phyloP scores from a whole-genome alignment of 2,888 invertebrate genomes.

The Apomyelois bistriatella region DNA sequence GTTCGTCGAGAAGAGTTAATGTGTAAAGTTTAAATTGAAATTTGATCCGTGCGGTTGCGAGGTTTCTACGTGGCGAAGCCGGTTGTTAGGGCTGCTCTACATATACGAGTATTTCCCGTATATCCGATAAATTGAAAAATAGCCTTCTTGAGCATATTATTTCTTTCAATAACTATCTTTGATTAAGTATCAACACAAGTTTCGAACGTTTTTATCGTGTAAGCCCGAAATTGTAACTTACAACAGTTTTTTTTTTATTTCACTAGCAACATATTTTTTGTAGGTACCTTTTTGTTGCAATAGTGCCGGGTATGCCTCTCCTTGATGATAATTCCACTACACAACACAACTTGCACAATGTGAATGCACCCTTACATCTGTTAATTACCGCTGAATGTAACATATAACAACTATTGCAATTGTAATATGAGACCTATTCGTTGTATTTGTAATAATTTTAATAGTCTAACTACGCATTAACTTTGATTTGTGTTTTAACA shows the following conservation, averaged over 20 bases:
- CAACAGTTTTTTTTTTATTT: too few relatives aligned
- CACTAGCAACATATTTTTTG: too few relatives aligned
- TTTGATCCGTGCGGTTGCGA: constrained; percentile 51
- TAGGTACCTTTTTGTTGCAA: too few relatives aligned
- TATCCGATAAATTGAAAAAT: too few relatives aligned
- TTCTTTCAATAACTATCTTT: not conserved
- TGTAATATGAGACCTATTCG: constrained; percentile 11
- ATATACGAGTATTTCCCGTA: constrained; percentile 6
- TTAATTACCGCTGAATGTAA: not conserved
- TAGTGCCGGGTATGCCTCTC: too few relatives aligned
- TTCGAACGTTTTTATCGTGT: too few relatives aligned
- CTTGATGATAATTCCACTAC: not conserved
- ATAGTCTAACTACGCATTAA: not conserved
- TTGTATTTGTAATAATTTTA: constrained; percentile 1
- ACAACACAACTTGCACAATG: not conserved
- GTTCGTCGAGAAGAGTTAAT: constrained; percentile 46
- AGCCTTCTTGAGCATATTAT: not conserved
- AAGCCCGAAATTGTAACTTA: too few relatives aligned
- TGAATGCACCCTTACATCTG: not conserved
- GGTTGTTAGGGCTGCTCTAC: constrained; percentile 8
- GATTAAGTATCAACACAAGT: too few relatives aligned
- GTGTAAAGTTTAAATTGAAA: constrained; percentile 71
- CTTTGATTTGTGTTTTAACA: not conserved
- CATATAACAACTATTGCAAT: constrained; percentile 8
- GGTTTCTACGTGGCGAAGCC: constrained; percentile 14